These are phyloP conservation scores for Lepetodrilus schrolli DNA, from an alignment of 2,888 invertebrate species.

Conservation along the genomic window DNA sequence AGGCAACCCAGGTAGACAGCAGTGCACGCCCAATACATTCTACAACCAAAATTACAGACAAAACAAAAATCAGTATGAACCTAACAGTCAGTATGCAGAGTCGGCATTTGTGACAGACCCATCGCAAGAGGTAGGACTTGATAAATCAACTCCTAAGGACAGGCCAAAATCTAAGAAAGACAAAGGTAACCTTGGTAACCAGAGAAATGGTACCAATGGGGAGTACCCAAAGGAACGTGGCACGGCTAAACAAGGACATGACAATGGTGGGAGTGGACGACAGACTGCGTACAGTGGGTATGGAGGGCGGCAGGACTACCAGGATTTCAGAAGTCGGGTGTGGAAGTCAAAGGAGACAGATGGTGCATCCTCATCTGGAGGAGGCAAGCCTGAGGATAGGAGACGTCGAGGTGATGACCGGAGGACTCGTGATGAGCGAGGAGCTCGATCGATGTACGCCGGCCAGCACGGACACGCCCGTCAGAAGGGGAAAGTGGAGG, in stretches of 20 bases:
- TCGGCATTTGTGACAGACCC: not conserved
- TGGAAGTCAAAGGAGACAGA: not conserved
- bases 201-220: not conserved
- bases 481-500: constrained; percentile 15
- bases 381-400: not conserved
- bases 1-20: not conserved
- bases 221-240: not conserved
- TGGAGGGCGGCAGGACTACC: not conserved
- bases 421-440: not conserved
- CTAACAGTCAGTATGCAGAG: not conserved
- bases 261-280: not conserved
- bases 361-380: not conserved
- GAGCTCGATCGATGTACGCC: not conserved
- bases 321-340: not conserved
- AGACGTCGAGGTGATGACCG: not conserved
- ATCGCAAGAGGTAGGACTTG: too few relatives aligned
- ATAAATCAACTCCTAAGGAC: not conserved
- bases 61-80: not conserved
- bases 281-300: not conserved
- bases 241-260: not conserved
- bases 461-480: not conserved
- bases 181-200: not conserved
- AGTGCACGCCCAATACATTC: too few relatives aligned
- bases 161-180: not conserved
- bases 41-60: not conserved